Conservation (phyloP, 2,797 vertebrate species). For the Lerista edwardsae region DNA sequence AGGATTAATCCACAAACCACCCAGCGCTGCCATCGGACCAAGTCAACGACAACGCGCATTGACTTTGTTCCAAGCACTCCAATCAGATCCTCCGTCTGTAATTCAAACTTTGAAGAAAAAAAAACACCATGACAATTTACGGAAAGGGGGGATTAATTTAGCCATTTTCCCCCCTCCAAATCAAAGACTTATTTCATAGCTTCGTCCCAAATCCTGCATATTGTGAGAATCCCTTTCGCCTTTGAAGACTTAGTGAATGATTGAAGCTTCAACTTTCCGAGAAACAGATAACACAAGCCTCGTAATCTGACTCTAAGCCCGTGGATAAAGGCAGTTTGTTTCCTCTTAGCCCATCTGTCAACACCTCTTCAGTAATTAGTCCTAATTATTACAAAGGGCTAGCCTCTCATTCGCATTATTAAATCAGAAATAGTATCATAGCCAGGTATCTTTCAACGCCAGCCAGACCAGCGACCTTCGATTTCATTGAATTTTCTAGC, state of each 20-base stretch:
- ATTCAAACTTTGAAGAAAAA: constrained; percentile 71
- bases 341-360: constrained; percentile 97
- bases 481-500: constrained; percentile 98
- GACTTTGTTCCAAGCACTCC: constrained; percentile 17
- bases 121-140: constrained; percentile 73
- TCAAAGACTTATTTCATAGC: constrained; percentile 85
- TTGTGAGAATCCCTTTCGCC: constrained; percentile 80
- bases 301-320: constrained; percentile 99
- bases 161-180: constrained; percentile 62
- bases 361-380: constrained; percentile 99
- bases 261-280: constrained; percentile 90
- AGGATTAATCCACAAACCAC: constrained; percentile 15
- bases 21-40: not conserved
- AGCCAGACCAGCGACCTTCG: constrained; percentile 93
- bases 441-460: constrained; percentile 96
- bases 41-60: constrained; percentile 29
- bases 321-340: constrained; percentile 99
- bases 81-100: constrained; percentile 72
- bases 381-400: constrained; percentile 99
- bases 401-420: constrained; percentile 99
- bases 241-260: constrained; percentile 88
- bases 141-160: constrained; percentile 75
- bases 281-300: constrained; percentile 96
- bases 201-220: constrained; percentile 80
- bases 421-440: constrained; percentile 97